phyloP scores from a whole-genome alignment of 2,888 invertebrate genomes.

The Luperina nickerlii region DNA sequence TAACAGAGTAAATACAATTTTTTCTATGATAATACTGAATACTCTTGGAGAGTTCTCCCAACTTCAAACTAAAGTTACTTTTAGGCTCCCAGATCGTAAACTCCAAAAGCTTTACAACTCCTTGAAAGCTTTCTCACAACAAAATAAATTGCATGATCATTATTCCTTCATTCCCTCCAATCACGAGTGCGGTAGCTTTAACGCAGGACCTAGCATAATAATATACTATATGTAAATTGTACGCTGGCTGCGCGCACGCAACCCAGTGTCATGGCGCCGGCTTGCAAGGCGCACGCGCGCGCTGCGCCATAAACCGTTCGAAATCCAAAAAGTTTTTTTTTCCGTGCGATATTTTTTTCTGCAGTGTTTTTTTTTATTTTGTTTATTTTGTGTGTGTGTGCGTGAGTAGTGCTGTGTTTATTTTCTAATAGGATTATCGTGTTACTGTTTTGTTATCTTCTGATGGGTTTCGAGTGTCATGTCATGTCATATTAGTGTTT shows the following conservation, averaged over 20 bases:
- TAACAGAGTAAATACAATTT: no score
- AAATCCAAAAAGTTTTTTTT: slow-evolving; percentile 44
- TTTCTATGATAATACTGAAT: neutral
- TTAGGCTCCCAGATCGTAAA: slow-evolving; percentile 15
- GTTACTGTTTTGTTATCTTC: slow-evolving; percentile 70
- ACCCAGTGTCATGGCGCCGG: slow-evolving; percentile 87
- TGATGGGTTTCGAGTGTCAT: slow-evolving; percentile 62
- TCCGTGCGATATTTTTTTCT: slow-evolving; percentile 46
- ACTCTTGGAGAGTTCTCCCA: neutral
- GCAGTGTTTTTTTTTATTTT: slow-evolving; percentile 47
- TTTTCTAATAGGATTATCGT: slow-evolving; percentile 74
- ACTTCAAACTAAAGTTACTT: neutral
- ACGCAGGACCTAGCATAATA: slow-evolving; percentile 81
- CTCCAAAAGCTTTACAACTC: slow-evolving; percentile 18
- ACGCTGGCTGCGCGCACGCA: slow-evolving; percentile 77
- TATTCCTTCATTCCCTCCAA: slow-evolving; percentile 58
- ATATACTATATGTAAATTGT: slow-evolving; percentile 79
- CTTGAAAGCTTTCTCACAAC: slow-evolving; percentile 52
- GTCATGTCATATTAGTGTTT: slow-evolving; percentile 56
- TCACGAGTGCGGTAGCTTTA: slow-evolving; percentile 64
- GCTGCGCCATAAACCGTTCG: slow-evolving; percentile 67
- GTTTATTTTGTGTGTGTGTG: slow-evolving; percentile 41
- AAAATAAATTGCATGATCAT: slow-evolving; percentile 58
- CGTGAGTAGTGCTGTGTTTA: slow-evolving; percentile 64
- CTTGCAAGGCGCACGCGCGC: slow-evolving; percentile 80